These are phyloP conservation scores for Parascotia fuliginaria DNA, from an alignment of 2,888 invertebrate species.

Conservation along the genomic window DNA sequence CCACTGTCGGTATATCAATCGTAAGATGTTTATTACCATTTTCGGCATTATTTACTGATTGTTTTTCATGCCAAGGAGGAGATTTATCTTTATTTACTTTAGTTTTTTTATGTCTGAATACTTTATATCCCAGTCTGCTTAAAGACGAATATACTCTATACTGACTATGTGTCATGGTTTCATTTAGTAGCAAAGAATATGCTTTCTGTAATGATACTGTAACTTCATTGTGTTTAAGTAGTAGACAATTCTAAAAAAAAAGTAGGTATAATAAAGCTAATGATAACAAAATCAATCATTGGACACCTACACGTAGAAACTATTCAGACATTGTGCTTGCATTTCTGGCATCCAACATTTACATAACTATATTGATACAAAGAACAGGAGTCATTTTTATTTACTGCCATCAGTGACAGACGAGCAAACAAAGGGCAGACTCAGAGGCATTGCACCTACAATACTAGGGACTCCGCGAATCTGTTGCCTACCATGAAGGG, in stretches of 20 bases:
- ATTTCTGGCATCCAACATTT: no score
- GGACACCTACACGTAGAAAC: no score
- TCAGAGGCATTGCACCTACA: no score
- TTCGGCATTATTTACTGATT: background rate
- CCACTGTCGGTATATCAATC: background rate
- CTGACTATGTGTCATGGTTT: constrained; percentile 70
- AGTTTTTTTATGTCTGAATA: constrained; percentile 71
- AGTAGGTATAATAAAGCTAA: background rate
- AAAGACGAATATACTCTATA: constrained; percentile 87
- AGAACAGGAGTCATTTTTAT: no score
- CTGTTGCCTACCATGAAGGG: no score
- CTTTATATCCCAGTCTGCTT: constrained; percentile 84
- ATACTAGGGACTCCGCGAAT: no score
- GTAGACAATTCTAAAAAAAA: constrained; percentile 86
- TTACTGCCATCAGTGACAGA: no score
- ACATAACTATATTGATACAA: no score
- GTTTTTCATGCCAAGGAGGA: background rate
- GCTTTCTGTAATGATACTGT: constrained; percentile 88
- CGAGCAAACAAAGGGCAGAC: no score
- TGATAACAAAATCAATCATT: no score
- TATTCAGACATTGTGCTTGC: no score
- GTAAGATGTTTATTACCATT: background rate
- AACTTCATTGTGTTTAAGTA: constrained; percentile 84
- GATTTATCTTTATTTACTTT: constrained; percentile 1
- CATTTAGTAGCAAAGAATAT: constrained; percentile 81